phyloP scores from a whole-genome alignment of 2,888 invertebrate species.

The Clepsis dumicolana region DNA sequence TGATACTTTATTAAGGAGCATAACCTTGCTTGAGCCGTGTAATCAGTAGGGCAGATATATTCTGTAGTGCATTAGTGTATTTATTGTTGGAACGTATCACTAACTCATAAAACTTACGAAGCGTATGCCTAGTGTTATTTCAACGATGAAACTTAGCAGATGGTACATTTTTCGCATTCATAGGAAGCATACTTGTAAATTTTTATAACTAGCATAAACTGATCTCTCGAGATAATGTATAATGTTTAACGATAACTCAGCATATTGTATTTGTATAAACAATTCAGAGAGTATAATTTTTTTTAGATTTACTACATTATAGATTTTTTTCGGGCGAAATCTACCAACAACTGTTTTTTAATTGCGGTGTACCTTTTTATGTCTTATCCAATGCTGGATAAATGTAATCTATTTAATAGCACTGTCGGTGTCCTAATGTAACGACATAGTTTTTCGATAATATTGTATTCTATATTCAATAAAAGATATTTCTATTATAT shows the following conservation, averaged over 20 bases:
- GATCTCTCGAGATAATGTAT: slow-evolving; percentile 85
- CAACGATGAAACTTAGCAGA: slow-evolving; percentile 74
- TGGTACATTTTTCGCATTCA: slow-evolving; percentile 75
- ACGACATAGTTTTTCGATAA: slow-evolving; percentile 84
- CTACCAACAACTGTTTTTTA: slow-evolving; percentile 67
- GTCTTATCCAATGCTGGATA: slow-evolving; percentile 75
- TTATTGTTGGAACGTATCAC: slow-evolving; percentile 76
- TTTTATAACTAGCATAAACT: slow-evolving; percentile 84
- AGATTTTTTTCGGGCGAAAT: slow-evolving; percentile 73
- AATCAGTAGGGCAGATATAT: slow-evolving; percentile 74
- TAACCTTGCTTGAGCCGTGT: slow-evolving; percentile 76
- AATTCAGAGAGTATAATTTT: slow-evolving; percentile 78
- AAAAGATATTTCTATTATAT: slow-evolving; percentile 84
- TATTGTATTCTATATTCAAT: slow-evolving; percentile 85
- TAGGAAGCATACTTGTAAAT: slow-evolving; percentile 81
- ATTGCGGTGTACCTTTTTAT: slow-evolving; percentile 70
- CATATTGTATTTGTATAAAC: slow-evolving; percentile 83
- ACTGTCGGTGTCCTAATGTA: slow-evolving; percentile 82
- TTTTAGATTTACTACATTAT: slow-evolving; percentile 78
- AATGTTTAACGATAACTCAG: slow-evolving; percentile 80
- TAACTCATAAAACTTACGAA: slow-evolving; percentile 68
- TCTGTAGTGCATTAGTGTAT: slow-evolving; percentile 80
- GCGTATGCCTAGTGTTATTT: slow-evolving; percentile 75
- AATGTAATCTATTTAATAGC: slow-evolving; percentile 75
- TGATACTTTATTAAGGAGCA: slow-evolving; percentile 60